phyloP scores from a whole-genome alignment of 2,888 invertebrate species.

The Hoplodrina ambigua region DNA sequence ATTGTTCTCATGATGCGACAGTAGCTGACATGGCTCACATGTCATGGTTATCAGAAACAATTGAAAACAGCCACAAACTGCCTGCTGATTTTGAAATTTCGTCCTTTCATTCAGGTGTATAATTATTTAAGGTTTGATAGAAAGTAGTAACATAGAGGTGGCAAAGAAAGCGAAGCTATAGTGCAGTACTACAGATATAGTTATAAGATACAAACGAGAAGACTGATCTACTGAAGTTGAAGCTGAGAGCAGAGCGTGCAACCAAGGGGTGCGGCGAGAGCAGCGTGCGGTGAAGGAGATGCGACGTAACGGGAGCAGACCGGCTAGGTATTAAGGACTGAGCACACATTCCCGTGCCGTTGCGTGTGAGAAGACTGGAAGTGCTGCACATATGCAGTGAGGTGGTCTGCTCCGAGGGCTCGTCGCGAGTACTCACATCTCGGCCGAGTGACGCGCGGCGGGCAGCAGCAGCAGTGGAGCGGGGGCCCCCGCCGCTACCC shows the following conservation, averaged over 20 bases:
- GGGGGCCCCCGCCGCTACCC: constrained; percentile 48
- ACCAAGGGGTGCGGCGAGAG: neutral
- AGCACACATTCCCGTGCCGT: neutral
- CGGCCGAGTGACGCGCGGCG: constrained; percentile 73
- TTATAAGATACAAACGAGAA: constrained; percentile 8
- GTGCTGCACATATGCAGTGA: neutral
- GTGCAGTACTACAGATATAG: constrained; percentile 57
- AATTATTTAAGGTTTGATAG: neutral
- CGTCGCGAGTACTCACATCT: constrained; percentile 78
- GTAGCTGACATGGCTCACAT: neutral
- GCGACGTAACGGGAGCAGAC: neutral
- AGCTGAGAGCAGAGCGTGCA: constrained; percentile 49
- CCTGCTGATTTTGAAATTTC: neutral
- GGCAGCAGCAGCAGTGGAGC: constrained; percentile 77
- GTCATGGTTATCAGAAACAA: neutral
- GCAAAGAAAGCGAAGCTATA: constrained; percentile 61
- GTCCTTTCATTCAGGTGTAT: constrained; percentile 12
- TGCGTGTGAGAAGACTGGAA: neutral
- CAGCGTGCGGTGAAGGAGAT: neutral
- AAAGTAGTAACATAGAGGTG: constrained; percentile 15
- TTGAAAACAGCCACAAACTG: constrained; percentile 1
- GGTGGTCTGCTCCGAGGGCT: neutral
- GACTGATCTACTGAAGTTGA: constrained; percentile 14
- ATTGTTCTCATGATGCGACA: neutral
- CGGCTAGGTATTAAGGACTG: neutral